These are phyloP conservation scores for Rhynchonema sp. DNA, from an alignment of 2,888 invertebrate species.

Conservation along the genomic window DNA sequence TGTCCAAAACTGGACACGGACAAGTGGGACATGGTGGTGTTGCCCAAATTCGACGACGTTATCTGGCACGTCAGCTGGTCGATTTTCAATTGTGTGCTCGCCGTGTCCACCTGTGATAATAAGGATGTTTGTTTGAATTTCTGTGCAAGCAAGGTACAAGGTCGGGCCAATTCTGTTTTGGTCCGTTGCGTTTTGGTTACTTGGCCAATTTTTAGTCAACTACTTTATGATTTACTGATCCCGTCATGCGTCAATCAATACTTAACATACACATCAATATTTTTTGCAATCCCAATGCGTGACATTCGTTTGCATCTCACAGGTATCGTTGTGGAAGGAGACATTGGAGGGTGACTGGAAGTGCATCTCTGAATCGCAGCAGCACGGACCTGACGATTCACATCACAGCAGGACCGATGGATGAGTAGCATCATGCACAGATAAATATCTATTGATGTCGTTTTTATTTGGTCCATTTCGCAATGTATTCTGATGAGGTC, in stretches of 20 bases:
- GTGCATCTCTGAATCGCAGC: conserved; percentile 54
- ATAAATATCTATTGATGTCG: too few relatives aligned
- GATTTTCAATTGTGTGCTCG: conserved; percentile 81
- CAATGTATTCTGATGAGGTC: too few relatives aligned
- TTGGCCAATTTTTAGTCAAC: too few relatives aligned
- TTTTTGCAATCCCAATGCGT: neutral
- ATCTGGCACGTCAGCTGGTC: conserved; percentile 99
- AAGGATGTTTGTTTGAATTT: conserved; percentile 44
- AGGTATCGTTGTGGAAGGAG: conserved; percentile 58
- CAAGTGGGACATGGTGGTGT: conserved; percentile 58
- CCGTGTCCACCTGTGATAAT: conserved; percentile 93
- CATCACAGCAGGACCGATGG: neutral
- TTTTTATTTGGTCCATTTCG: too few relatives aligned
- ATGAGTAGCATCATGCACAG: too few relatives aligned
- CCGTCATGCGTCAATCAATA: too few relatives aligned
- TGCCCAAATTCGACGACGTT: conserved; percentile 88
- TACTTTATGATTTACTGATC: too few relatives aligned
- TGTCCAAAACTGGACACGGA: conserved; percentile 27
- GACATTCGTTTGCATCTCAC: conserved; percentile 7
- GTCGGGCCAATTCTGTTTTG: neutral
- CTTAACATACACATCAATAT: too few relatives aligned
- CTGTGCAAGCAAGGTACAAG: neutral
- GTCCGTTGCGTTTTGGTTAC: too few relatives aligned
- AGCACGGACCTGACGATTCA: neutral
- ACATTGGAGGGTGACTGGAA: conserved; percentile 75